Evolutionary conservation across 2,888 invertebrate genomes (phyloP).

Genomic region (Drosophila acutilabella): DNA sequence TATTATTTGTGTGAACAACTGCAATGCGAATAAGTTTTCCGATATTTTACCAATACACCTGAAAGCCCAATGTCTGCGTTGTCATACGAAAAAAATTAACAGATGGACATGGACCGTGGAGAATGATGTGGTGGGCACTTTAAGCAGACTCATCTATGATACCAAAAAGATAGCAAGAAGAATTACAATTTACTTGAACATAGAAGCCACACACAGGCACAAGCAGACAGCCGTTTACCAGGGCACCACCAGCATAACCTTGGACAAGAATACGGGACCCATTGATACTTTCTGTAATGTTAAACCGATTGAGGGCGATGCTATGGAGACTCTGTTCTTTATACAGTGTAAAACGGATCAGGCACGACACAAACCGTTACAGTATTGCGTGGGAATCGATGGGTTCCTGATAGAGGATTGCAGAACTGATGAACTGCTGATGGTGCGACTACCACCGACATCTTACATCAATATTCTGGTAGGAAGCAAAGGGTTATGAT

Average conservation of each 20-base stretch:
- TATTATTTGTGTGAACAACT: constrained; percentile 41
- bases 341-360: constrained; percentile 28
- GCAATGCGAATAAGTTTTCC: constrained; percentile 38
- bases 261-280: constrained; percentile 43
- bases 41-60: constrained; percentile 30
- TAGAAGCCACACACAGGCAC: constrained; percentile 20
- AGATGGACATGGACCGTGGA: constrained; percentile 40
- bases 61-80: constrained; percentile 30
- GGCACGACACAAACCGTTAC: constrained; percentile 40
- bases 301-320: constrained; percentile 22
- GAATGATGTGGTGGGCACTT: constrained; percentile 1
- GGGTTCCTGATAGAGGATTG: constrained; percentile 45
- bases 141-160: constrained; percentile 34
- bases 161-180: not conserved
- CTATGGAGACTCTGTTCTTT: constrained; percentile 33
- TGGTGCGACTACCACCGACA: constrained; percentile 35
- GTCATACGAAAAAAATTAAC: constrained; percentile 28
- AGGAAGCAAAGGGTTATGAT: constrained; percentile 5
- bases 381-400: constrained; percentile 34
- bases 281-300: constrained; percentile 26
- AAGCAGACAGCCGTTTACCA: constrained; percentile 15
- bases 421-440: constrained; percentile 32
- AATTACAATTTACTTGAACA: constrained; percentile 26
- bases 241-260: constrained; percentile 23
- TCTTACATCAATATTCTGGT: constrained; percentile 32